Conservation (phyloP, 2,797 vertebrate species). For the Pteronotus mesoamericanus region DNA sequence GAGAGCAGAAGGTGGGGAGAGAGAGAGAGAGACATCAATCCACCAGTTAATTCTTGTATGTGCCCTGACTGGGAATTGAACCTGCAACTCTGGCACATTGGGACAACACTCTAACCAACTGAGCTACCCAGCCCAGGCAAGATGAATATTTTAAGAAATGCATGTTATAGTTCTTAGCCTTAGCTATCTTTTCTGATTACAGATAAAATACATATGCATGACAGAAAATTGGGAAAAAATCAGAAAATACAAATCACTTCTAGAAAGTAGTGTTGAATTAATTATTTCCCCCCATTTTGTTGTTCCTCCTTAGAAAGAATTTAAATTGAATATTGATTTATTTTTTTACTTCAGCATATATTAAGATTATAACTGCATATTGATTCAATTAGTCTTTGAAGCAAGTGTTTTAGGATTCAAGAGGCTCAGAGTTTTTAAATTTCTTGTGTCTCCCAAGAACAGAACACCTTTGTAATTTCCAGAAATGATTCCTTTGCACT, state of each 20-base stretch:
- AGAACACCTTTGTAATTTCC: conserved; percentile 60
- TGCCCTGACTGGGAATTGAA: neutral
- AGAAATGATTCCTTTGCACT: conserved; percentile 56
- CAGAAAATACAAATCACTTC: conserved; percentile 26
- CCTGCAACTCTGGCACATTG: too few species aligned
- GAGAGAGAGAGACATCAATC: neutral
- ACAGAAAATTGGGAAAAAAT: neutral
- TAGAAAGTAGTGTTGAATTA: conserved; percentile 39
- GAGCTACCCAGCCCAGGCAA: neutral
- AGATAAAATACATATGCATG: neutral
- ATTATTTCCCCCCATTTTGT: conserved; percentile 38
- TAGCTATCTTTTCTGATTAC: neutral
- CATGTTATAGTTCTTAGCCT: neutral
- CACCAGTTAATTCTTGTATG: neutral
- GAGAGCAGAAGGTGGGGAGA: too few species aligned
- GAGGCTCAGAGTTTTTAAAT: conserved; percentile 45
- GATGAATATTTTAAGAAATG: neutral
- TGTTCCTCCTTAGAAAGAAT: conserved; percentile 54
- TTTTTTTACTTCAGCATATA: conserved; percentile 61
- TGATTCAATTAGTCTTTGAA: conserved; percentile 71
- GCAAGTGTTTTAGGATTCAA: conserved; percentile 62
- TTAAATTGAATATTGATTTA: conserved; percentile 73
- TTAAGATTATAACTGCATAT: conserved; percentile 63
- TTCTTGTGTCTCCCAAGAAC: conserved; percentile 48
- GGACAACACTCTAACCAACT: neutral